Evolutionary conservation across 2,888 invertebrate species (phyloP).

Genomic region (Heliconius erato): DNA sequence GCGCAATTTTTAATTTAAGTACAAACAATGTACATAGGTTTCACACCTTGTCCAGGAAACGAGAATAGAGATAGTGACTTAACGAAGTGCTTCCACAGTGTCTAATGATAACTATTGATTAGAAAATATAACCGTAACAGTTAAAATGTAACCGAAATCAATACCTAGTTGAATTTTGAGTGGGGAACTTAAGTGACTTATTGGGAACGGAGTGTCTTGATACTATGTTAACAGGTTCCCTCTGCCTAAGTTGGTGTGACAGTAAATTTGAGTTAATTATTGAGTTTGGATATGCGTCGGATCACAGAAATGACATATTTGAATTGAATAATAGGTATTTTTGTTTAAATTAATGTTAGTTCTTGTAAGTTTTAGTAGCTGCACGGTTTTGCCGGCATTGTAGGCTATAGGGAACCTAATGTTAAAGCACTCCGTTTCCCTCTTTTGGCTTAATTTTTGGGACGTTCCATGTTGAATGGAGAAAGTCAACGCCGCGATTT

Average conservation of each 20-base stretch:
- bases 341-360: no score
- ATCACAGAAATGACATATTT: not conserved
- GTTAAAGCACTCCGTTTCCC: no score
- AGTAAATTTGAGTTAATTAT: not conserved
- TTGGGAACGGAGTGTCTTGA: no score
- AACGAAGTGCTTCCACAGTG: conserved; percentile 48
- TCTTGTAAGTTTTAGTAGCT: not conserved
- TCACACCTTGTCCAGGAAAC: conserved; percentile 61
- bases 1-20: conserved; percentile 27
- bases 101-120: conserved; percentile 43
- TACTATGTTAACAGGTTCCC: no score
- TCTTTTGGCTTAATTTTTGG: no score
- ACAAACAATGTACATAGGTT: conserved; percentile 48
- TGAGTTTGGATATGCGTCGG: not conserved
- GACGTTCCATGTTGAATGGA: no score
- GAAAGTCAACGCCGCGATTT: no score
- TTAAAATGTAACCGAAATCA: not conserved
- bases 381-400: not conserved
- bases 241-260: no score
- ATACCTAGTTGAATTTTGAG: not conserved
- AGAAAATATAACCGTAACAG: conserved; percentile 12
- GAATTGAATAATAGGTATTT: not conserved
- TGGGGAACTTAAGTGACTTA: no score
- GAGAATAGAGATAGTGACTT: conserved; percentile 68
- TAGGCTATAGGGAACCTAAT: not conserved